Evolutionary conservation across 2,888 invertebrate genomes (phyloP).

Genomic region (Melieria picta): DNA sequence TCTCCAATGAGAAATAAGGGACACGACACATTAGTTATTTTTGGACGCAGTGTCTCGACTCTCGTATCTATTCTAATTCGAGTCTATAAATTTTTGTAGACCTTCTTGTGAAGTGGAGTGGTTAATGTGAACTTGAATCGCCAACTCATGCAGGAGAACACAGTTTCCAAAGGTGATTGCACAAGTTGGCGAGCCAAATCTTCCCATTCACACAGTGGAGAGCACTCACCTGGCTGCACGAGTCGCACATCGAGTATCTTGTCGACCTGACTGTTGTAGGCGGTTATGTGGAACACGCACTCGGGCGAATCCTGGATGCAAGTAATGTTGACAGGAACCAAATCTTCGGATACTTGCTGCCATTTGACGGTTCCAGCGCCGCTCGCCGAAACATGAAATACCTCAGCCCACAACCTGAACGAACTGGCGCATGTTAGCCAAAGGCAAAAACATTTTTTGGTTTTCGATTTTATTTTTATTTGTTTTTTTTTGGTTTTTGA

Average conservation of each 20-base stretch:
- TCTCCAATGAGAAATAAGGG: too few relatives aligned
- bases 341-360: slow-evolving; percentile 97
- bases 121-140: too few relatives aligned
- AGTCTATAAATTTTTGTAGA: too few relatives aligned
- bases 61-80: too few relatives aligned
- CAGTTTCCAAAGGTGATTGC: too few relatives aligned
- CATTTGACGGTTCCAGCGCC: slow-evolving; percentile 94
- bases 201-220: too few relatives aligned
- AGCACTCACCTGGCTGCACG: slow-evolving; percentile 88
- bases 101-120: too few relatives aligned
- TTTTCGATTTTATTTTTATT: slow-evolving; percentile 26
- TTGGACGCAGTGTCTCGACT: too few relatives aligned
- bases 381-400: slow-evolving; percentile 95
- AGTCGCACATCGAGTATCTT: slow-evolving; percentile 97
- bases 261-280: slow-evolving; percentile 98
- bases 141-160: too few relatives aligned
- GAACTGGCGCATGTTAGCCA: slow-evolving; percentile 58
- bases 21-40: too few relatives aligned
- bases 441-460: slow-evolving; percentile 35
- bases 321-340: slow-evolving; percentile 98
- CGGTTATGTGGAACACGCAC: slow-evolving; percentile 98
- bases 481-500: slow-evolving; percentile 26
- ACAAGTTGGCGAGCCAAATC: too few relatives aligned
- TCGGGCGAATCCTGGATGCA: slow-evolving; percentile 97
- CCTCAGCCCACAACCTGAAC: slow-evolving; percentile 96